Evolutionary conservation across 2,797 vertebrate genomes (phyloP).

Genomic region (Percopsis omiscomaycus): DNA sequence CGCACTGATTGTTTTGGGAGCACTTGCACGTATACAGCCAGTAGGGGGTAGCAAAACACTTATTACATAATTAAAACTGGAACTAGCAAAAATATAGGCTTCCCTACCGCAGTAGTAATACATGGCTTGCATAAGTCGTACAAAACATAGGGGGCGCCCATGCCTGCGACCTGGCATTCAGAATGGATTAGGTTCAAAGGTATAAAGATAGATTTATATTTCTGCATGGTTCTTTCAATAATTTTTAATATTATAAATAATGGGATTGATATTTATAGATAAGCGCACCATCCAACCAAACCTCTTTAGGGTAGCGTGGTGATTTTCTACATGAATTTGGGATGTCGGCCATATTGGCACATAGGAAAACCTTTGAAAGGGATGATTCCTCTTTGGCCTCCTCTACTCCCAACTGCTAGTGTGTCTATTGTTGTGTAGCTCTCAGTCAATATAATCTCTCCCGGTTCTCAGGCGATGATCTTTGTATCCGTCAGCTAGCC

Average conservation of each 20-base stretch:
- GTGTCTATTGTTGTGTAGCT: slow-evolving; percentile 19
- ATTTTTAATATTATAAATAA: background rate
- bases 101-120: too few species aligned
- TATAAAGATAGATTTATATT: slow-evolving; percentile 15
- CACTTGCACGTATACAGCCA: slow-evolving; percentile 21
- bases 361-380: slow-evolving; percentile 59
- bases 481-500: slow-evolving; percentile 7
- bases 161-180: background rate
- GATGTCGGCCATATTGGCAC: slow-evolving; percentile 68
- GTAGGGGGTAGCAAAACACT: slow-evolving; percentile 64
- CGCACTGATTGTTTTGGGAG: too few species aligned
- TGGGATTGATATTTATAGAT: background rate
- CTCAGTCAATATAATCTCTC: slow-evolving; percentile 1
- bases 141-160: slow-evolving; percentile 50
- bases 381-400: slow-evolving; percentile 64
- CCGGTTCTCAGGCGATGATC: slow-evolving; percentile 47
- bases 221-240: background rate
- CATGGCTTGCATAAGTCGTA: background rate
- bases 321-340: background rate
- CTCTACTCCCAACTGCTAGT: slow-evolving; percentile 52
- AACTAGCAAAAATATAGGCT: too few species aligned
- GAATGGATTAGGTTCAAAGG: slow-evolving; percentile 37
- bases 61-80: background rate
- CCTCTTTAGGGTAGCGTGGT: background rate
- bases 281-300: too few species aligned